A percentile compares a stretch with the other conserved stretches of the same genome.
Evolutionary conservation across 2,888 invertebrate genomes (phyloP).

Genomic region (Aricia artaxerxes): DNA sequence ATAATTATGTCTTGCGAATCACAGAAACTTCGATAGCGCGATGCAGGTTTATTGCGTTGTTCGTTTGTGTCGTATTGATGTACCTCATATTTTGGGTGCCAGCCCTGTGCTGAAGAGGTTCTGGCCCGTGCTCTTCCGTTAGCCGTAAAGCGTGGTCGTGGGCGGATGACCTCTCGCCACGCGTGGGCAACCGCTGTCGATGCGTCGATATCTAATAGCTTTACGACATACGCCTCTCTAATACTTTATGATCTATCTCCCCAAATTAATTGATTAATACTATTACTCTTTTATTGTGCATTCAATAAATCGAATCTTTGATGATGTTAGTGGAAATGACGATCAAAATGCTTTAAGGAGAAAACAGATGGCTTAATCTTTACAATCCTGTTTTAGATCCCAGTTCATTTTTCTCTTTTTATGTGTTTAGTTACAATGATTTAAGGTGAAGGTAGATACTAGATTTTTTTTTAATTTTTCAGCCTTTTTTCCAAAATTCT

Average conservation of each 20-base stretch:
- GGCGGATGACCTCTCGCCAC: constrained; percentile 70
- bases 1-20: too few relatives aligned
- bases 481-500: too few relatives aligned
- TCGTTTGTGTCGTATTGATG: background rate
- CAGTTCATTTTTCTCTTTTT: background rate
- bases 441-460: too few relatives aligned
- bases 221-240: constrained; percentile 4
- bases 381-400: background rate
- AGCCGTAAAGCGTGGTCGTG: constrained; percentile 40
- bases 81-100: background rate
- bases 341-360: background rate
- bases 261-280: background rate
- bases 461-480: too few relatives aligned
- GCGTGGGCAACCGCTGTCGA: constrained; percentile 65
- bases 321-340: background rate
- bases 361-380: too few relatives aligned
- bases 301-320: background rate
- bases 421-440: too few relatives aligned
- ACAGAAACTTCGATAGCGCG: too few relatives aligned
- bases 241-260: background rate
- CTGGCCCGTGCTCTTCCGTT: constrained; percentile 30
- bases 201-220: constrained; percentile 33
- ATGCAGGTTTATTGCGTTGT: too few relatives aligned
- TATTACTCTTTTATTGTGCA: background rate
- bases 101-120: constrained; percentile 23